Evolutionary conservation across 2,888 invertebrate species (phyloP), one percentile per base, ranked within the genome.

Genomic region (Coecobrya sp.): DNA sequence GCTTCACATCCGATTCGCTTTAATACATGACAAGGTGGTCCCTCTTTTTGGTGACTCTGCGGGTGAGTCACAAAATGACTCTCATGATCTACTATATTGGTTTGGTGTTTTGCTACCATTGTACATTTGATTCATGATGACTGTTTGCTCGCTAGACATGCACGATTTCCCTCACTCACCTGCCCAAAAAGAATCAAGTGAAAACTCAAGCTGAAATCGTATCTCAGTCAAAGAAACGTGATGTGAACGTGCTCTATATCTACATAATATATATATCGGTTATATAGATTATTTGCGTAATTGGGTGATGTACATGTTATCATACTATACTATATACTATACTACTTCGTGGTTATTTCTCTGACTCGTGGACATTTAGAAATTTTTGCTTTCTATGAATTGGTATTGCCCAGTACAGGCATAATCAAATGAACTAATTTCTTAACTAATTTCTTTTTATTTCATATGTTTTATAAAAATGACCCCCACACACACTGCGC

Each of bases 1-100:
- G 59, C 84, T 84, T 84, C 25, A 73, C 70, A 89, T 82, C 76
- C 89, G 89, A 89, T 84, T 89, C 84, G 84, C 76, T 84, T 89
- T 73, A 84, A 89, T 84, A 30, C 30, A 89, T 45, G 73, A 42
- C 84, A 84, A 84, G 89, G 89, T 84, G 89, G 89, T 89, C 89
- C 76, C 84, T 62, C 65, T 76, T 89, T 89, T 73, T 89, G 84
- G 73, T 70, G 84, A 73, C 89, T 89, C 89, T 89, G 84, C 89
- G 89, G 89, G 89, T 89, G 89, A 89, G 89, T 89, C 89, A 84
- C 52, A 84, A 82, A 79, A 76, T n/a, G n/a, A 79, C 11, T 86
- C 88, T 52, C 70, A 82, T 65, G 73, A 79, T 88, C 68, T 82
- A 82, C 36, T 36, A 36, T 36, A n/a, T n/a, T n/a, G n/a, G n/a